Evolutionary conservation across 2,113 vertebrate species (phyloP).

Genomic region (Thunnus maccoyii): DNA sequence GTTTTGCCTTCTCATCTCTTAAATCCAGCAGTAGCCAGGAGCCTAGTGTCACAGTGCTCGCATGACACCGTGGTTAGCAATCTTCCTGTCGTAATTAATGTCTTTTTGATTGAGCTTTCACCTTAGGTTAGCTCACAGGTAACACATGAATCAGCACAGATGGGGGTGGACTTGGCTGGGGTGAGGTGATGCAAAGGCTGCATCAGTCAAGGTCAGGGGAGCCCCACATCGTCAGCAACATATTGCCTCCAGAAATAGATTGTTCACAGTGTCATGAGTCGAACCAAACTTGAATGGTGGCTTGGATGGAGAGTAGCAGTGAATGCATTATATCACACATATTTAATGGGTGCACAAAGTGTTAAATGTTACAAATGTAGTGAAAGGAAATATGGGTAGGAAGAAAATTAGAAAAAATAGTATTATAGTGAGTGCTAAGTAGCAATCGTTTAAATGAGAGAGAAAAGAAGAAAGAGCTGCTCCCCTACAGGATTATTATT

Average conservation of each 20-base stretch:
- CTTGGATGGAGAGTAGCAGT: neutral
- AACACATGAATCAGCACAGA: neutral
- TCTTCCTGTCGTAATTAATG: neutral
- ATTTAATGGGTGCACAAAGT: neutral
- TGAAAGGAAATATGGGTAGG: neutral
- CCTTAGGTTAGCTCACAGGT: neutral
- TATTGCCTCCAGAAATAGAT: conserved; percentile 13
- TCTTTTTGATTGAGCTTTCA: conserved; percentile 6
- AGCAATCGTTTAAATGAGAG: neutral
- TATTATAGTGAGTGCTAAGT: no score
- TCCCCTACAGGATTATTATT: neutral
- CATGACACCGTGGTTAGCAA: neutral
- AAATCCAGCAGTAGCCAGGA: neutral
- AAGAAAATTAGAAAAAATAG: no score
- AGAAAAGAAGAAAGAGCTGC: neutral
- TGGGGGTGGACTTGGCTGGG: conserved; percentile 11
- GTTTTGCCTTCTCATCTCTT: neutral
- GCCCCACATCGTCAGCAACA: neutral
- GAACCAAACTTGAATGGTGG: neutral
- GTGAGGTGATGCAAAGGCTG: conserved; percentile 11
- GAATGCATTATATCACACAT: neutral
- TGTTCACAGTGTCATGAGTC: neutral
- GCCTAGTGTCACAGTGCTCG: neutral
- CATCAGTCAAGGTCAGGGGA: neutral
- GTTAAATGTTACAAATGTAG: neutral